Evolutionary conservation across 2,888 invertebrate genomes (phyloP).

Genomic region (Drosophila rubida): DNA sequence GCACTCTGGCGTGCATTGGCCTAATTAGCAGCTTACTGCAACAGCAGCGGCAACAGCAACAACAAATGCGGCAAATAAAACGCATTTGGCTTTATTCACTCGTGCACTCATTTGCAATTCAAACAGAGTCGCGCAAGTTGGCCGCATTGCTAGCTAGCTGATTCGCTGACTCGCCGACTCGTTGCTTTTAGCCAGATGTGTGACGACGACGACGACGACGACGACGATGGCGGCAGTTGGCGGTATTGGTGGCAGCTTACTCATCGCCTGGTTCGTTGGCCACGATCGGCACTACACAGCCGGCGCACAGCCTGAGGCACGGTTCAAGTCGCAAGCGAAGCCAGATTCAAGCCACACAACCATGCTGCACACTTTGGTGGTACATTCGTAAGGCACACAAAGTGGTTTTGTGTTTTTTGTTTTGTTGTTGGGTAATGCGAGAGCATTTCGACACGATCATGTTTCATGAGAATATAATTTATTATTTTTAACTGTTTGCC

Average conservation of each 20-base stretch:
- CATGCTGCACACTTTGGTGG: slow-evolving; percentile 29
- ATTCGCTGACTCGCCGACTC: slow-evolving; percentile 32
- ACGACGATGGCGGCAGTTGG: not conserved
- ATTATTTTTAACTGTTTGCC: slow-evolving; percentile 35
- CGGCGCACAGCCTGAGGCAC: slow-evolving; percentile 10
- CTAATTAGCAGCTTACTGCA: slow-evolving; percentile 59
- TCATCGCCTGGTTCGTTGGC: slow-evolving; percentile 72
- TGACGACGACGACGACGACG: not conserved
- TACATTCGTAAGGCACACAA: slow-evolving; percentile 5
- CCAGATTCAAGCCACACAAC: slow-evolving; percentile 8
- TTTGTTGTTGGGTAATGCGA: slow-evolving; percentile 64
- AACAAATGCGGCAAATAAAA: slow-evolving; percentile 21
- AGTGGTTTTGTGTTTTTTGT: slow-evolving; percentile 47
- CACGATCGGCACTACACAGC: slow-evolving; percentile 48
- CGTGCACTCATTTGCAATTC: slow-evolving; percentile 69
- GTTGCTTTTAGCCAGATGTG: slow-evolving; percentile 65
- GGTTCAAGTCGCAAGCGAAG: too few relatives aligned
- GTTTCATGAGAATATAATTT: slow-evolving; percentile 66
- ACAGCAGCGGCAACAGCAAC: too few relatives aligned
- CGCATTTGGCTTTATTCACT: slow-evolving; percentile 59
- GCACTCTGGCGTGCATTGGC: slow-evolving; percentile 54
- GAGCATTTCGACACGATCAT: slow-evolving; percentile 72
- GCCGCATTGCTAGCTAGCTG: slow-evolving; percentile 54
- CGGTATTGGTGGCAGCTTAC: slow-evolving; percentile 50
- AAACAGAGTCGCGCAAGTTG: slow-evolving; percentile 68